phyloP scores from a whole-genome alignment of 2,797 vertebrate genomes.

The Pachyuromys duprasi region DNA sequence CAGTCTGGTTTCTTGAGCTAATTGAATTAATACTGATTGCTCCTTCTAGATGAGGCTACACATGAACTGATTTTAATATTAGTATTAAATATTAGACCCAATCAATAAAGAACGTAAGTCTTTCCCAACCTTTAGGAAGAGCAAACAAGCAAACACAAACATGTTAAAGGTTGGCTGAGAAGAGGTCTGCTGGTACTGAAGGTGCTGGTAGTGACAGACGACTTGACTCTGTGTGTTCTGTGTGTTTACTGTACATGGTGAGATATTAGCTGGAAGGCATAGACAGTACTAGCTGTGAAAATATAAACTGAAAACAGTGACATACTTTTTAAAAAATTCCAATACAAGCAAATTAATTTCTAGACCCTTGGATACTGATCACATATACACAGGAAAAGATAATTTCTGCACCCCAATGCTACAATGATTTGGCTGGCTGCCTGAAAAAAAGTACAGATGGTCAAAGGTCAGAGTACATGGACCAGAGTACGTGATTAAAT shows the following conservation, averaged over 20 bases:
- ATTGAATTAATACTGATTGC: slow-evolving; percentile 57
- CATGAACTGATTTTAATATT: slow-evolving; percentile 75
- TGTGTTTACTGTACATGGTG: slow-evolving; percentile 76
- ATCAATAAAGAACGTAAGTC: slow-evolving; percentile 73
- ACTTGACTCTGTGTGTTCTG: slow-evolving; percentile 79
- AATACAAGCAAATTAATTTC: slow-evolving; percentile 33
- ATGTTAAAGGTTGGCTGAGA: slow-evolving; percentile 83
- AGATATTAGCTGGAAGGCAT: slow-evolving; percentile 71
- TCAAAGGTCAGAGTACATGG: slow-evolving; percentile 17
- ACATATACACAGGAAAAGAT: slow-evolving; percentile 15
- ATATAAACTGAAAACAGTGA: slow-evolving; percentile 72
- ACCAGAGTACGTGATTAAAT: slow-evolving; percentile 28
- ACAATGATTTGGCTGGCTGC: slow-evolving; percentile 51
- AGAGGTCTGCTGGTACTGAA: slow-evolving; percentile 84
- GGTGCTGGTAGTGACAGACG: slow-evolving; percentile 72
- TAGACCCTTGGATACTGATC: slow-evolving; percentile 41
- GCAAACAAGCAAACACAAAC: slow-evolving; percentile 64
- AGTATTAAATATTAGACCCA: slow-evolving; percentile 60
- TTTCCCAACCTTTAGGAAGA: slow-evolving; percentile 60
- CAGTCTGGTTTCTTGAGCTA: neutral
- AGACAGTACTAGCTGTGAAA: slow-evolving; percentile 77
- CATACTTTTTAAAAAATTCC: slow-evolving; percentile 48
- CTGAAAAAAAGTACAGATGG: slow-evolving; percentile 72
- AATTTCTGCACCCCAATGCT: neutral
- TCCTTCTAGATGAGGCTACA: slow-evolving; percentile 82